phyloP scores from a whole-genome alignment of 2,888 invertebrate species.

The Lycaena phlaeas region DNA sequence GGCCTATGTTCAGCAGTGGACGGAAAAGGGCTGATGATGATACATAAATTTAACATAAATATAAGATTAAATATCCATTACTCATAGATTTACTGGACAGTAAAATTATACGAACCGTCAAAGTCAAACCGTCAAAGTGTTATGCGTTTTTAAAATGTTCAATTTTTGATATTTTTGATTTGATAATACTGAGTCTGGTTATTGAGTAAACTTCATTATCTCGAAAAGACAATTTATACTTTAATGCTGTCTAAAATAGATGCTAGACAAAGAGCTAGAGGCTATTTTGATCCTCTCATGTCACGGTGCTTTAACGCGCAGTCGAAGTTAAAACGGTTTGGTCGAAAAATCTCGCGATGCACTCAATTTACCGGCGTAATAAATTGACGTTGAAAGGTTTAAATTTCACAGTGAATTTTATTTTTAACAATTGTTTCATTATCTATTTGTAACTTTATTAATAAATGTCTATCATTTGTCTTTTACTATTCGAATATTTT shows the following conservation, averaged over 20 bases:
- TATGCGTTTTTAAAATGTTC: too few relatives aligned
- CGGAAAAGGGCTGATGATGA: too few relatives aligned
- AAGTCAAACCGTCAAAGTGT: too few relatives aligned
- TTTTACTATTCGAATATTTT: too few relatives aligned
- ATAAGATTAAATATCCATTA: too few relatives aligned
- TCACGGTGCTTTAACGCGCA: not conserved
- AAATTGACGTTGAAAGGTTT: constrained; percentile 7
- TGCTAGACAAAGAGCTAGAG: not conserved
- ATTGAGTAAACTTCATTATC: not conserved
- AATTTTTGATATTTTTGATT: too few relatives aligned
- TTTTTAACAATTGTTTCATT: constrained; percentile 1
- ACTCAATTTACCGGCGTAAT: not conserved
- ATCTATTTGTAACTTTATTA: constrained; percentile 1
- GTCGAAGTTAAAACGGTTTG: constrained; percentile 2
- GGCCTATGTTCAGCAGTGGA: too few relatives aligned
- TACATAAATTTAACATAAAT: too few relatives aligned
- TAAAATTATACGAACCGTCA: too few relatives aligned
- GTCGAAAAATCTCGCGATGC: not conserved
- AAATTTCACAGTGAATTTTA: constrained; percentile 2
- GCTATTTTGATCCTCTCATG: not conserved
- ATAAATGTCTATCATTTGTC: not conserved
- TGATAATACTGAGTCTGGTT: not conserved
- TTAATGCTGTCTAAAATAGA: not conserved
- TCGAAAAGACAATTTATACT: not conserved
- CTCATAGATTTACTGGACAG: too few relatives aligned